Base-by-base conservation (phyloP, 1,140 invertebrate species). In the Drosophila ambigua region DNA sequence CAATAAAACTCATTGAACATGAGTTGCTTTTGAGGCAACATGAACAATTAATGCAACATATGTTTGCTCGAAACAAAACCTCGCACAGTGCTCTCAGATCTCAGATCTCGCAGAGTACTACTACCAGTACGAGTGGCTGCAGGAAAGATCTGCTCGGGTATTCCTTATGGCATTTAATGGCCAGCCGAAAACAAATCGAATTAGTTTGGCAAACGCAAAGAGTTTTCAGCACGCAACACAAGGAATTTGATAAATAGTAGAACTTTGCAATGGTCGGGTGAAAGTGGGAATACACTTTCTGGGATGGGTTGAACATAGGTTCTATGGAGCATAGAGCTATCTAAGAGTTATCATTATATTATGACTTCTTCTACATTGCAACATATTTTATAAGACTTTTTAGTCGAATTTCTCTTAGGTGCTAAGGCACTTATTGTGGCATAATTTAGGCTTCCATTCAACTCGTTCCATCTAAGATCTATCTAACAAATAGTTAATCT, bases 21-120 rank as follows among this genome's bases (percentile, higher is more conserved):
- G 78, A 87, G 82, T 87, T 87, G 83, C 78, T 88, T 88, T 87
- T 75, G 75, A 82, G 73, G 83, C 78, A 82, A 87, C 82, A 87
- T 82, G 83, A 78, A 87, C 82, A 87, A 87, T 87, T 87, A 87
- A 87, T 88, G 82, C 82, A 87, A 87, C 82, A 87, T 87, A 87
- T 87, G 82, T 87, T 87, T 65, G 79, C 72, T 41, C 50, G 55
- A 53, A 51, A 50, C 69, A 59, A 52, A 60, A 75, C 54, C 73
- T 35, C 71, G 20, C 20, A 68, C 20, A 66, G 54, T 39, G 43
- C 35, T 39, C 20, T 13, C 35, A 28, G 58, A 68, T 62, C 60
- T 55, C 16, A 24, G 23, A 24, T 4, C 23, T 24, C 2, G 45
- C 48, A 4, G 35, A 4, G 35, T 5, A 39, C 35, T 11, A 4